Percentiles rank a stretch among this genome's conserved stretches.
phyloP scores from a whole-genome alignment of 2,113 vertebrate species.

The Amblyornis subalaris region DNA sequence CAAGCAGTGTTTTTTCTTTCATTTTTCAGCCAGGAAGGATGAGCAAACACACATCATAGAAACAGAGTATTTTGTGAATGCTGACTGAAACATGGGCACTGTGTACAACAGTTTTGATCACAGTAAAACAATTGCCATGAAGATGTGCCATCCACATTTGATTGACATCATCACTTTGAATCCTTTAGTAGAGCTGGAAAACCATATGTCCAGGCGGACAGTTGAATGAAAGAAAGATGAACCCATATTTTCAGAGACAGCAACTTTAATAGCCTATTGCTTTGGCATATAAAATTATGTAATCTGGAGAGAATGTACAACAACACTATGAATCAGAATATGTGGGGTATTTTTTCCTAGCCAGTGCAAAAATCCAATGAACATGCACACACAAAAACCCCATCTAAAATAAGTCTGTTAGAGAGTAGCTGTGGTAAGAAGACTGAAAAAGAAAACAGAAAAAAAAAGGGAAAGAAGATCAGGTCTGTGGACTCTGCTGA shows the following conservation, averaged over 20 bases:
- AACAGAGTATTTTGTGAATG: conserved; percentile 13
- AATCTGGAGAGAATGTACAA: neutral
- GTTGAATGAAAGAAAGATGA: neutral
- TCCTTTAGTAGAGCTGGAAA: neutral
- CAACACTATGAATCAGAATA: neutral
- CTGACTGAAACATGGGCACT: neutral
- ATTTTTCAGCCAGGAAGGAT: conserved; percentile 27
- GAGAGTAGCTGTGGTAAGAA: neutral
- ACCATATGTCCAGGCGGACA: neutral
- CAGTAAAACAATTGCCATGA: conserved; percentile 6
- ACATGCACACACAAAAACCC: neutral
- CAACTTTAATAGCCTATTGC: neutral
- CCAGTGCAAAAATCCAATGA: neutral
- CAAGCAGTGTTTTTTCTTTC: neutral
- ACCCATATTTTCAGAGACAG: neutral
- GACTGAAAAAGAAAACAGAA: neutral
- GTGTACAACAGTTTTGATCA: conserved; percentile 2
- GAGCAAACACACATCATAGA: conserved; percentile 22
- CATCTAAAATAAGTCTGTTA: neutral
- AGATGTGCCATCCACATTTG: neutral
- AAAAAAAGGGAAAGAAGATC: neutral
- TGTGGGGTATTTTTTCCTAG: neutral
- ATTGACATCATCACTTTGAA: neutral
- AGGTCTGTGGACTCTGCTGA: neutral
- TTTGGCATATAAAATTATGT: neutral